Evolutionary conservation across 2,113 vertebrate species (phyloP).

Genomic region (Oceanites oceanicus): DNA sequence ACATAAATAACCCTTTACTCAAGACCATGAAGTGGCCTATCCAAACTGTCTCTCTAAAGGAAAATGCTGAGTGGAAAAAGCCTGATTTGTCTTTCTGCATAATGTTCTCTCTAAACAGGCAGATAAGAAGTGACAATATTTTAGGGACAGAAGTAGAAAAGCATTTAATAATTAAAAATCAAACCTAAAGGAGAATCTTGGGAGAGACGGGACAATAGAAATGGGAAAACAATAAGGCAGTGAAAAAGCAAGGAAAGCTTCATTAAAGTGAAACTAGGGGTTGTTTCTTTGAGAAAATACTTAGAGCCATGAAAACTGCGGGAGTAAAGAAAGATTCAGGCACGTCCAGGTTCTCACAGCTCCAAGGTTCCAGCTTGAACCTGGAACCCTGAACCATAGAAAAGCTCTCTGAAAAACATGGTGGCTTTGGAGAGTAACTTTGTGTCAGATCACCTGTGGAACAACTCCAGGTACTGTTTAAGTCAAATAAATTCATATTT

Average conservation of each 20-base stretch:
- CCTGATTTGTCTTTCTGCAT: background rate
- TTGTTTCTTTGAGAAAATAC: background rate
- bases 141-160: background rate
- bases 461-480: background rate
- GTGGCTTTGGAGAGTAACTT: background rate
- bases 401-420: background rate
- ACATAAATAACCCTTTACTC: background rate
- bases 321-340: background rate
- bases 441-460: background rate
- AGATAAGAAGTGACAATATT: background rate
- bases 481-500: background rate
- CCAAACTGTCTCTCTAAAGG: background rate
- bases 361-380: background rate
- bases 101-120: background rate
- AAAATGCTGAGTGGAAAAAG: background rate
- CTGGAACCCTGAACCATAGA: background rate
- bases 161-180: background rate
- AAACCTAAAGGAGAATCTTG: background rate
- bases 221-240: background rate
- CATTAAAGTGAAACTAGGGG: background rate
- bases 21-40: background rate
- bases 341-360: background rate
- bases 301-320: background rate
- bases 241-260: background rate
- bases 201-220: background rate